Conservation (phyloP, 2,797 vertebrate genomes). For the Discoglossus pictus region DNA sequence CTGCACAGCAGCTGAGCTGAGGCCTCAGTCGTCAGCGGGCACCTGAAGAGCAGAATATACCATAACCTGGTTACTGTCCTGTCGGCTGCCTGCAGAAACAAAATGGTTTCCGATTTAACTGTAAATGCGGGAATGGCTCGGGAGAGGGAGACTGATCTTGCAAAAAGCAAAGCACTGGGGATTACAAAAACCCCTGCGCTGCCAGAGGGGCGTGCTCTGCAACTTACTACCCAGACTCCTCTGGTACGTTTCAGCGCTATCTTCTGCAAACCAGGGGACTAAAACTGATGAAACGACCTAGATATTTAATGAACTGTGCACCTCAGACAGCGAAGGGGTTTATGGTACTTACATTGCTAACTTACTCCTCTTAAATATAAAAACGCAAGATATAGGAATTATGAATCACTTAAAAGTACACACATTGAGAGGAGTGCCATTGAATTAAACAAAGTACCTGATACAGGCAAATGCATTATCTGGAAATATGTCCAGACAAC, state of each 20-base stretch:
- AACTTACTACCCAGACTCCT: too few relatives aligned
- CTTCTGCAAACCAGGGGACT: too few relatives aligned
- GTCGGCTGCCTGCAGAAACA: constrained; percentile 66
- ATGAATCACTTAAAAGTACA: too few relatives aligned
- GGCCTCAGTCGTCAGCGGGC: constrained; percentile 69
- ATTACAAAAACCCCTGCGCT: constrained; percentile 37
- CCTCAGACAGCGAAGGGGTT: too few relatives aligned
- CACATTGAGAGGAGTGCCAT: too few relatives aligned
- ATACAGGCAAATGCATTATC: constrained; percentile 19
- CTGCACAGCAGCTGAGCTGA: constrained; percentile 36
- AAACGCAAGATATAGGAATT: too few relatives aligned
- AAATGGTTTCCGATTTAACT: constrained; percentile 46
- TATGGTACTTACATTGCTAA: too few relatives aligned
- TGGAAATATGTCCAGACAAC: constrained; percentile 51
- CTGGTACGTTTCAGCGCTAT: too few relatives aligned
- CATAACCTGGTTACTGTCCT: constrained; percentile 64
- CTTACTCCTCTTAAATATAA: too few relatives aligned
- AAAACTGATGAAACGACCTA: too few relatives aligned
- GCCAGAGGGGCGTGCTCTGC: background rate
- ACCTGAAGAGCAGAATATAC: constrained; percentile 70
- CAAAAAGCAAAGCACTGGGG: background rate
- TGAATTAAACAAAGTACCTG: background rate
- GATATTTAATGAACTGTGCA: too few relatives aligned
- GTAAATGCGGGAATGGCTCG: background rate
- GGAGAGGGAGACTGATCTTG: background rate